Evolutionary conservation across 1,140 invertebrate species (phyloP).

Genomic region (Physella acuta): DNA sequence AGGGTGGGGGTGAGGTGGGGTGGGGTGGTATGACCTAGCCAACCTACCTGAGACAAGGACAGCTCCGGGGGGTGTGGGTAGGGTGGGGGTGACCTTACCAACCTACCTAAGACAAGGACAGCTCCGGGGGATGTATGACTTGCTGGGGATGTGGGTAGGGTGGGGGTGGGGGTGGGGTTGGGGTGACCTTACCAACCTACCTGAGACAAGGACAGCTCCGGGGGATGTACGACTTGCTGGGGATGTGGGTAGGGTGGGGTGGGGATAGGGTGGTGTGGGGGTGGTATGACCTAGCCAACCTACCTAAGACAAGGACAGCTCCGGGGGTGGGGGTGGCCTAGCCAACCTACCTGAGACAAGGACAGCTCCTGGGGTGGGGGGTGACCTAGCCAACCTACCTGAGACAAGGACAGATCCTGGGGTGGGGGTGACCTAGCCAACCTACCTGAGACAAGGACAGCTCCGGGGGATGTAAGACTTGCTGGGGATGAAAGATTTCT

Average conservation of each 20-base stretch:
- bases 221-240: slow-evolving; percentile 23
- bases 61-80: no score
- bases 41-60: slow-evolving; percentile 32
- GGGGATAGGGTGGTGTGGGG: slow-evolving; percentile 49
- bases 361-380: no score
- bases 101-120: no score
- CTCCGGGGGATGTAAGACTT: slow-evolving; percentile 21
- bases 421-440: background rate
- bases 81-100: no score
- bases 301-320: no score
- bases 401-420: slow-evolving; percentile 26
- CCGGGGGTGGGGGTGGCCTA: no score
- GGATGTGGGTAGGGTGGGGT: slow-evolving; percentile 23
- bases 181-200: slow-evolving; percentile 13
- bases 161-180: no score
- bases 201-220: slow-evolving; percentile 29
- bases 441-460: slow-evolving; percentile 32
- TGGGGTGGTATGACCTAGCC: background rate
- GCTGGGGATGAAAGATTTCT: slow-evolving; percentile 21
- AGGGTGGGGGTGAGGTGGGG: no score
- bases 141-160: no score
- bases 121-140: slow-evolving; percentile 24
- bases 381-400: no score
- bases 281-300: slow-evolving; percentile 39
- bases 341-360: no score